Evolutionary conservation across 2,113 vertebrate genomes (phyloP).

Genomic region (Ranitomeya variabilis): DNA sequence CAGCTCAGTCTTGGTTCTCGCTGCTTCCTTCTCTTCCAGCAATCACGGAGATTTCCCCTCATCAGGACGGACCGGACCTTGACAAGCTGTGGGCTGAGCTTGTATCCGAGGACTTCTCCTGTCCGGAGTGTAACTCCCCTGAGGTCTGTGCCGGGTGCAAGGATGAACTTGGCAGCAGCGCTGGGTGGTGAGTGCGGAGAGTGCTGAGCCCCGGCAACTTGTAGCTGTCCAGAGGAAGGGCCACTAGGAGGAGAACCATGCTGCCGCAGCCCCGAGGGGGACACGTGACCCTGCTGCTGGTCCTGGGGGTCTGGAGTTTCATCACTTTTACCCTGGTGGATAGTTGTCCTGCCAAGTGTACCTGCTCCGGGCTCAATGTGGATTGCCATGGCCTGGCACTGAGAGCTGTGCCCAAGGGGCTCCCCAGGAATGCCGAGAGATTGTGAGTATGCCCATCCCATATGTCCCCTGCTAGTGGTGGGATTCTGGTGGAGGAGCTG

Average conservation of each 20-base stretch:
- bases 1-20: constrained; percentile 37
- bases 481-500: no score
- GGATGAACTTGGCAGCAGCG: constrained; percentile 60
- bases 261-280: constrained; percentile 66
- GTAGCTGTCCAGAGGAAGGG: constrained; percentile 29
- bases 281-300: constrained; percentile 67
- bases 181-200: constrained; percentile 62
- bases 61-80: neutral
- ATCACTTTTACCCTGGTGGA: constrained; percentile 71
- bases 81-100: neutral
- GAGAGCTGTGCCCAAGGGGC: constrained; percentile 85
- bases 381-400: constrained; percentile 95
- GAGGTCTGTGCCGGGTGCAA: constrained; percentile 47
- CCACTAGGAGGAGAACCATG: constrained; percentile 51
- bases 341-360: constrained; percentile 95
- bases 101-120: neutral
- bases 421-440: constrained; percentile 92
- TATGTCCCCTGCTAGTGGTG: no score
- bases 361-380: constrained; percentile 93
- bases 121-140: neutral
- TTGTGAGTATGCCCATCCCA: constrained; percentile 82
- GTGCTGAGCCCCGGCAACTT: constrained; percentile 63
- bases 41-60: constrained; percentile 29
- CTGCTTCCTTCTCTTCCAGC: constrained; percentile 4
- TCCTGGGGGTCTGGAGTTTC: constrained; percentile 75